These are phyloP conservation scores for Calliphora vicina DNA, from an alignment of 1,140 invertebrate genomes.

Conservation along the genomic window DNA sequence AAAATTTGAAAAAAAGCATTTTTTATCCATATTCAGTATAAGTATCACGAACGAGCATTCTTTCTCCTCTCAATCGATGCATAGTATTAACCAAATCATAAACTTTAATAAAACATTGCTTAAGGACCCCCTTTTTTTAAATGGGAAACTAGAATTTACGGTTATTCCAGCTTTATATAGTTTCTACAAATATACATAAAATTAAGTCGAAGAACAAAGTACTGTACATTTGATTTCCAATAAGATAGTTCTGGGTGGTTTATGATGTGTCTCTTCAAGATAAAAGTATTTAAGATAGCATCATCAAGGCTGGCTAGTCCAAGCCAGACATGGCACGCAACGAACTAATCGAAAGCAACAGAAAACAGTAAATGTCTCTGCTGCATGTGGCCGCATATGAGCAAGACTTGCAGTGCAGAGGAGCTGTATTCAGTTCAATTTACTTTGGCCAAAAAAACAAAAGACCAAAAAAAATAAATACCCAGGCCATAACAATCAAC, in stretches of 20 bases:
- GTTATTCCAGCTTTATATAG: not conserved
- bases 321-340: not conserved
- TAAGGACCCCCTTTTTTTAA: too few species aligned
- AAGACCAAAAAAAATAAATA: not conserved
- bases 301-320: not conserved
- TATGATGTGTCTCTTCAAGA: constrained; percentile 15
- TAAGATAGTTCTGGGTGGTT: constrained; percentile 8
- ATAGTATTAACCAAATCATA: too few species aligned
- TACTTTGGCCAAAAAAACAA: not conserved
- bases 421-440: not conserved
- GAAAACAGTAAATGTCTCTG: constrained; percentile 13
- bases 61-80: too few species aligned
- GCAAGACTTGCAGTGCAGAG: not conserved
- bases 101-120: too few species aligned
- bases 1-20: too few species aligned
- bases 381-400: not conserved
- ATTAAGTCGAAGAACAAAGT: too few species aligned
- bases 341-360: not conserved
- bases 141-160: not conserved
- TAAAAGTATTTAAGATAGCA: constrained; percentile 11
- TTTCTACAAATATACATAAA: too few species aligned
- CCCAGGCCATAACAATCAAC: constrained; percentile 18
- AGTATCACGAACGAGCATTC: too few species aligned
- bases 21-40: too few species aligned
- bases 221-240: not conserved